A percentile compares a stretch with the other conserved stretches of the same genome.
Conservation (phyloP, 2,113 vertebrate species). For the Brachyhypopomus occidentalis region DNA sequence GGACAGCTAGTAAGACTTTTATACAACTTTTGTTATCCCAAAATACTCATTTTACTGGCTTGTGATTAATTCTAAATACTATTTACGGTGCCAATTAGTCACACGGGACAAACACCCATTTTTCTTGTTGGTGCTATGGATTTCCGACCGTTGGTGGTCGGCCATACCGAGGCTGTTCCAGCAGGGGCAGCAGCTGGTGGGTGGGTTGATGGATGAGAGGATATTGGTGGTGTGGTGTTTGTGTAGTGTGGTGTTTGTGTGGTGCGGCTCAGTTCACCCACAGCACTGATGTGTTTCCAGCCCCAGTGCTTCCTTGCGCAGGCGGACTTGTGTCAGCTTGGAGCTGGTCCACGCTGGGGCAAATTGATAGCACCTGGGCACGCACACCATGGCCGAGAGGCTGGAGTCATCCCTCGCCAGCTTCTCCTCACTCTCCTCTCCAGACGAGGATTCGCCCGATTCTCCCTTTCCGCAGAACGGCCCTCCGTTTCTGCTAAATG, state of each 20-base stretch:
- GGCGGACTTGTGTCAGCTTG: conserved; percentile 45
- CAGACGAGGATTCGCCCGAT: conserved; percentile 61
- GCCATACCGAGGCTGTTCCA: neutral
- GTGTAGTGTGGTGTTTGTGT: neutral
- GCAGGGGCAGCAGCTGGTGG: no score
- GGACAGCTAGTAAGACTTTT: conserved; percentile 65
- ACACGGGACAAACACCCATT: conserved; percentile 42
- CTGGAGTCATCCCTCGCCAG: conserved; percentile 47
- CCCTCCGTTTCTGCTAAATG: conserved; percentile 54
- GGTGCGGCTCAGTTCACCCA: conserved; percentile 1
- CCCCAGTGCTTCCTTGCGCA: conserved; percentile 36
- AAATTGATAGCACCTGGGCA: conserved; percentile 58
- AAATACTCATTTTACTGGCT: conserved; percentile 64
- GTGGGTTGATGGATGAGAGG: no score
- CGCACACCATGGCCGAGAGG: conserved; percentile 46
- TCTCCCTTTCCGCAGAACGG: conserved; percentile 56
- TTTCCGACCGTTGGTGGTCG: conserved; percentile 34
- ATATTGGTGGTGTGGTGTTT: no score
- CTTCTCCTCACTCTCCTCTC: conserved; percentile 49
- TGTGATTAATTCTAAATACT: conserved; percentile 63
- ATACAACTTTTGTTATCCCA: conserved; percentile 57
- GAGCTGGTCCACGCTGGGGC: conserved; percentile 48
- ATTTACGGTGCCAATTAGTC: conserved; percentile 59
- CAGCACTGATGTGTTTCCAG: conserved; percentile 30
- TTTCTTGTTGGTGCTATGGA: conserved; percentile 37